phyloP scores from a whole-genome alignment of 2,797 vertebrate genomes.

The Enteromius anoplus region DNA sequence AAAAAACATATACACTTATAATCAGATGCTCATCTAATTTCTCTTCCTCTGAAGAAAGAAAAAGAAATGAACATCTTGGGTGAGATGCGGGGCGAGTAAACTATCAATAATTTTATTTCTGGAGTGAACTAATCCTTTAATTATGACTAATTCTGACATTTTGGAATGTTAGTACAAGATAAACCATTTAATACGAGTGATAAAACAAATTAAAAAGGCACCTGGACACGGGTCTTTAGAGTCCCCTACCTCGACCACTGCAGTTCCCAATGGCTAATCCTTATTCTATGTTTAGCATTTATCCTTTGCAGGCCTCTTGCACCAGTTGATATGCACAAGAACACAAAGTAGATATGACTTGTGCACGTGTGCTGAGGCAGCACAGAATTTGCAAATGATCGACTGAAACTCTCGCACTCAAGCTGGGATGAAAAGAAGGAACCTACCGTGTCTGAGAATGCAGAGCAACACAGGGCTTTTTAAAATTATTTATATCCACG shows the following conservation, averaged over 20 bases:
- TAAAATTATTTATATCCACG: slow-evolving; percentile 48
- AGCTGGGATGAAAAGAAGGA: slow-evolving; percentile 4
- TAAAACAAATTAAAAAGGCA: not conserved
- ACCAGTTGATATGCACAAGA: not conserved
- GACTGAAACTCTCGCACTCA: slow-evolving; percentile 21
- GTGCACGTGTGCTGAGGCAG: not conserved
- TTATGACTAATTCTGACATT: not conserved
- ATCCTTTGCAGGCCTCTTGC: not conserved
- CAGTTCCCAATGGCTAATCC: not conserved
- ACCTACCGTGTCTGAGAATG: slow-evolving; percentile 11
- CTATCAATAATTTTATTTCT: too few species aligned
- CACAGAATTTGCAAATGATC: not conserved
- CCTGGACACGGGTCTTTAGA: not conserved
- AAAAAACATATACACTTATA: not conserved
- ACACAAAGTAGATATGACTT: not conserved
- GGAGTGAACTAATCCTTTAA: too few species aligned
- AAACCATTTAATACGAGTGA: not conserved
- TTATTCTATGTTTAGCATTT: not conserved
- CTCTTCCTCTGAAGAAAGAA: too few species aligned
- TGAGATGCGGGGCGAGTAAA: too few species aligned
- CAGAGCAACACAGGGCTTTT: slow-evolving; percentile 20
- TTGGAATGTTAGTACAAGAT: not conserved
- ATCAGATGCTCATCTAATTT: too few species aligned
- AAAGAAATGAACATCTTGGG: too few species aligned
- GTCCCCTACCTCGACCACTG: not conserved